phyloP scores from a whole-genome alignment of 2,888 invertebrate genomes.

The Euplagia quadripunctaria region DNA sequence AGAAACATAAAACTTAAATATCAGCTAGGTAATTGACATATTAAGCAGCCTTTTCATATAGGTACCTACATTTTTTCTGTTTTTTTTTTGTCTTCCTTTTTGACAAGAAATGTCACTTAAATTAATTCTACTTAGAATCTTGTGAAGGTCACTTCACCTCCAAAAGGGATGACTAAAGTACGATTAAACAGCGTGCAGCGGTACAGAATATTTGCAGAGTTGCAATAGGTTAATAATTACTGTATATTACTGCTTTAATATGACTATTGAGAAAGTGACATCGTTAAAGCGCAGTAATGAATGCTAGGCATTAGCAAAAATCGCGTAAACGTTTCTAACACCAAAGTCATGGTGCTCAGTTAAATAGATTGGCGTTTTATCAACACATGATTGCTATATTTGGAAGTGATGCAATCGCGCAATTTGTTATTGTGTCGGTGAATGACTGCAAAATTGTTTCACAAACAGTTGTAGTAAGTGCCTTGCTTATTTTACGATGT shows the following conservation, averaged over 20 bases:
- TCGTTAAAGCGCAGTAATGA: slow-evolving; percentile 30
- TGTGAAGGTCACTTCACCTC: not conserved
- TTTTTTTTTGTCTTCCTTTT: too few relatives aligned
- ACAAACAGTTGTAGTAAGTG: slow-evolving; percentile 49
- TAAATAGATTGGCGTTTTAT: slow-evolving; percentile 51
- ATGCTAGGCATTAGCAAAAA: slow-evolving; percentile 19
- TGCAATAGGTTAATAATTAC: not conserved
- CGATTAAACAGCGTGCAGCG: not conserved
- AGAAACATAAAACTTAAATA: not conserved
- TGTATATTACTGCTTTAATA: slow-evolving; percentile 22
- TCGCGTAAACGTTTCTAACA: slow-evolving; percentile 25
- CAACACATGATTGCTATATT: slow-evolving; percentile 62
- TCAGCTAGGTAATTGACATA: not conserved
- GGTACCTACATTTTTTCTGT: not conserved
- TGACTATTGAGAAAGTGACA: not conserved
- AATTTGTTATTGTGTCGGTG: slow-evolving; percentile 59
- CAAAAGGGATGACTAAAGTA: not conserved
- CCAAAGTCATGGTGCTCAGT: slow-evolving; percentile 35
- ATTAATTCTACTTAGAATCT: not conserved
- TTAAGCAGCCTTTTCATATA: not conserved
- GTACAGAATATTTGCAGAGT: too few relatives aligned
- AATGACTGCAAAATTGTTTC: slow-evolving; percentile 65
- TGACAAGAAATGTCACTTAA: not conserved
- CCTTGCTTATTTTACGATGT: slow-evolving; percentile 17
- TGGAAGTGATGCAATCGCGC: slow-evolving; percentile 70